phyloP scores from a whole-genome alignment of 2,113 vertebrate species.

The Cyprinodon brontotheroides region DNA sequence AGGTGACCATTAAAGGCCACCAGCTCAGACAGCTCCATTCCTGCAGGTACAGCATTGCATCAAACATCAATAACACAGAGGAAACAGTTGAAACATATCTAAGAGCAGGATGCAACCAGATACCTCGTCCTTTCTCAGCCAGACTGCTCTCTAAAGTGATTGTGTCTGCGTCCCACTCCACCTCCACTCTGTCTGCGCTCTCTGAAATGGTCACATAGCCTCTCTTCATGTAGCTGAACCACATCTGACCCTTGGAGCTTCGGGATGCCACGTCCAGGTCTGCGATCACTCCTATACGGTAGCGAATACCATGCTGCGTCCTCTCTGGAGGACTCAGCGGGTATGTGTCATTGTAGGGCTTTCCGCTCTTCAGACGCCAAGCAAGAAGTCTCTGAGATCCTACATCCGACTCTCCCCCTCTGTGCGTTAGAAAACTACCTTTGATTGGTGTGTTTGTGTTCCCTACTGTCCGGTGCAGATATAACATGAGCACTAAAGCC shows the following conservation, averaged over 20 bases:
- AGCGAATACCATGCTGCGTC: slow-evolving; percentile 81
- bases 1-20: slow-evolving; percentile 91
- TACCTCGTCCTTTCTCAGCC: slow-evolving; percentile 90
- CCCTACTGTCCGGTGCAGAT: slow-evolving; percentile 76
- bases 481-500: slow-evolving; percentile 80
- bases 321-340: slow-evolving; percentile 85
- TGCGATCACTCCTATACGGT: slow-evolving; percentile 86
- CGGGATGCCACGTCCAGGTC: slow-evolving; percentile 88
- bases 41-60: slow-evolving; percentile 48
- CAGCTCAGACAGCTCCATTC: slow-evolving; percentile 97
- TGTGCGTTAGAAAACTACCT: slow-evolving; percentile 44
- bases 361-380: slow-evolving; percentile 9
- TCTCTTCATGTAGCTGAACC: slow-evolving; percentile 92
- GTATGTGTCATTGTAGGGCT: slow-evolving; percentile 89
- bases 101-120: accelerated
- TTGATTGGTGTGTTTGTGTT: slow-evolving; percentile 17
- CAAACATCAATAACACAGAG: not conserved
- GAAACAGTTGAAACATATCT: not conserved
- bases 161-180: slow-evolving; percentile 87
- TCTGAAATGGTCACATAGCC: slow-evolving; percentile 86
- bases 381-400: not conserved
- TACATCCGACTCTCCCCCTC: not conserved
- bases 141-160: slow-evolving; percentile 85
- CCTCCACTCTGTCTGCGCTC: slow-evolving; percentile 80
- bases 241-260: slow-evolving; percentile 83